phyloP scores from a whole-genome alignment of 2,113 vertebrate genomes.

The Orthonyx spaldingii region DNA sequence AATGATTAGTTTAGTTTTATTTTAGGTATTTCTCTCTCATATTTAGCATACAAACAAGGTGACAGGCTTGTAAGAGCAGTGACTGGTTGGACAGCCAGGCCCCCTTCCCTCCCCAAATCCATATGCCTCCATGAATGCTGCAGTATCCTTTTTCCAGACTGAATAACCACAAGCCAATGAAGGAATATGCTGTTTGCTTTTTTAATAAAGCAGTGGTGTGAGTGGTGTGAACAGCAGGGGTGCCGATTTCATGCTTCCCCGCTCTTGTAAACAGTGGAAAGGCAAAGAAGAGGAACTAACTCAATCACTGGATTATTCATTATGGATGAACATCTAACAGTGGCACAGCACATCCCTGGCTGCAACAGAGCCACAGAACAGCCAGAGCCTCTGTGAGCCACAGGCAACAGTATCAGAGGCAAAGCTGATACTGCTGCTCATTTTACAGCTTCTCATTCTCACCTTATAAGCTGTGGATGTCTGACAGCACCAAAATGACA shows the following conservation, averaged over 20 bases:
- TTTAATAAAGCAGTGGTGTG: constrained; percentile 21
- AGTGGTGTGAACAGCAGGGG: constrained; percentile 42
- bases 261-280: constrained; percentile 54
- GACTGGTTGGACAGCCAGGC: constrained; percentile 3
- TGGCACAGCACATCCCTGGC: neutral
- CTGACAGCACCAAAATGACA: neutral
- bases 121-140: constrained; percentile 17
- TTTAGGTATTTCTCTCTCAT: constrained; percentile 15
- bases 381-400: neutral
- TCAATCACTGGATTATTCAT: constrained; percentile 45
- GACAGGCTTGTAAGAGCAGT: neutral
- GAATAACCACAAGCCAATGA: constrained; percentile 64
- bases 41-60: constrained; percentile 38
- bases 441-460: neutral
- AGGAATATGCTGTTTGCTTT: constrained; percentile 25
- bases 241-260: constrained; percentile 30
- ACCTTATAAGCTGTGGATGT: neutral
- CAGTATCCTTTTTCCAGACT: constrained; percentile 73
- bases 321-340: constrained; percentile 42
- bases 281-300: constrained; percentile 44
- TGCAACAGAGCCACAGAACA: neutral
- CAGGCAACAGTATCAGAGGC: neutral
- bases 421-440: neutral
- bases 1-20: constrained; percentile 66
- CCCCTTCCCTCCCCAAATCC: constrained; percentile 20